Conservation (phyloP, 2,888 invertebrate species). For the Dryobotodes eremita region DNA sequence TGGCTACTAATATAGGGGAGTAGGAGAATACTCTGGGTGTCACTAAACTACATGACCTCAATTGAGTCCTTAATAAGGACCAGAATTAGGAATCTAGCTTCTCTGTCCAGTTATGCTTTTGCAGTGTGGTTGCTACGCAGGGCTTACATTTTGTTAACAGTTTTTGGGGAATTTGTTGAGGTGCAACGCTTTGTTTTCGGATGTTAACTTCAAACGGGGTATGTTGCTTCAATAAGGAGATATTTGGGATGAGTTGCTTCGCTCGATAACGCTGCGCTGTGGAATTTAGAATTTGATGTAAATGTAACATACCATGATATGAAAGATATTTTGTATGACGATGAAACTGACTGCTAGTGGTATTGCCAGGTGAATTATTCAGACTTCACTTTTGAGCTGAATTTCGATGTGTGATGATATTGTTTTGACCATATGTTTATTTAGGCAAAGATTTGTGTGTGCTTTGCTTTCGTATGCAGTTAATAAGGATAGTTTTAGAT, state of each 20-base stretch:
- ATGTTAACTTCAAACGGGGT: background rate
- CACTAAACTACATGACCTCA: background rate
- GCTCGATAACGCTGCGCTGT: background rate
- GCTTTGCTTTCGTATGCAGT: conserved; percentile 14
- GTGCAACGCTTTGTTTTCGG: background rate
- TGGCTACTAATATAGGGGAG: background rate
- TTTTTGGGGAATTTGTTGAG: background rate
- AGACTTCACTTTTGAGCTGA: no score
- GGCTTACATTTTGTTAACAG: background rate
- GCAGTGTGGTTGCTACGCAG: background rate
- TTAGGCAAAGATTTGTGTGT: background rate
- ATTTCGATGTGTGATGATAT: background rate
- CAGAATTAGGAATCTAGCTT: background rate
- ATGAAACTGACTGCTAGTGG: background rate
- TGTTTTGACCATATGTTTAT: no score
- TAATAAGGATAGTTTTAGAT: background rate
- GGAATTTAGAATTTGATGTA: background rate
- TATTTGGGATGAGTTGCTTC: background rate
- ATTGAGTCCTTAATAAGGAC: background rate
- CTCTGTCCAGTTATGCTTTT: background rate
- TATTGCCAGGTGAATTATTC: background rate
- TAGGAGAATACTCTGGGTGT: background rate
- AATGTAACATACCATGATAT: background rate
- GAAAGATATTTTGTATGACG: background rate
- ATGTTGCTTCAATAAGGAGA: background rate